These are phyloP conservation scores for Aleiodes sp. DNA, from an alignment of 1,140 invertebrate species.

Conservation along the genomic window DNA sequence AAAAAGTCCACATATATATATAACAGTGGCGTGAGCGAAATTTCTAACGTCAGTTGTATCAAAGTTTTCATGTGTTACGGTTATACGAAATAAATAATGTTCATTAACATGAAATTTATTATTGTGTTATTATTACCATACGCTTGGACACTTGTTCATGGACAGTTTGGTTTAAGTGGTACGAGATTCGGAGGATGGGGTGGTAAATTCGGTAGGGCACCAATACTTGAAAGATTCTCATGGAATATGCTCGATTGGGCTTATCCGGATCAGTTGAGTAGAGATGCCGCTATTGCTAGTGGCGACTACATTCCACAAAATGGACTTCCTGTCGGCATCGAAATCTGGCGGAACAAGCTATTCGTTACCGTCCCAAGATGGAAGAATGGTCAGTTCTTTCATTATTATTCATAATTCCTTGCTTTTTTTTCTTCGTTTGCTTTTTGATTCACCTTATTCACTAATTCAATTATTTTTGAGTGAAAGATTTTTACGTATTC, in stretches of 20 bases:
- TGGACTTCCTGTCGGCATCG: conserved; percentile 80
- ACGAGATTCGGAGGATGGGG: conserved; percentile 23
- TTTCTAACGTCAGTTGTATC: not conserved
- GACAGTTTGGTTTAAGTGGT: not conserved
- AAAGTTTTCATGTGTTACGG: not conserved
- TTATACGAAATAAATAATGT: too few relatives aligned
- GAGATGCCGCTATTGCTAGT: conserved; percentile 71
- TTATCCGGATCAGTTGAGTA: conserved; percentile 70
- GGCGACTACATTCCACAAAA: conserved; percentile 77
- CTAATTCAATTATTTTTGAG: not conserved
- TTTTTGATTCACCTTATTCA: not conserved
- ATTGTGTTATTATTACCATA: not conserved
- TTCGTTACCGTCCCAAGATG: conserved; percentile 83
- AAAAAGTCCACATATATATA: not conserved
- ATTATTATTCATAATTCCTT: conserved; percentile 11
- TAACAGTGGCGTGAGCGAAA: not conserved
- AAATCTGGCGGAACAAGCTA: conserved; percentile 79
- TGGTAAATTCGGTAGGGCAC: conserved; percentile 49
- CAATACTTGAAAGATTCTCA: conserved; percentile 74
- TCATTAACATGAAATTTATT: not conserved
- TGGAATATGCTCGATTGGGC: conserved; percentile 82
- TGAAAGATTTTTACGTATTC: not conserved
- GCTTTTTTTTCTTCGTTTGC: conserved; percentile 9
- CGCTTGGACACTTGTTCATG: not conserved
- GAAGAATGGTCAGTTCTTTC: conserved; percentile 68